These are phyloP conservation scores for Oxygymnocypris stewartii DNA, from an alignment of 2,113 vertebrate genomes.

Conservation along the genomic window DNA sequence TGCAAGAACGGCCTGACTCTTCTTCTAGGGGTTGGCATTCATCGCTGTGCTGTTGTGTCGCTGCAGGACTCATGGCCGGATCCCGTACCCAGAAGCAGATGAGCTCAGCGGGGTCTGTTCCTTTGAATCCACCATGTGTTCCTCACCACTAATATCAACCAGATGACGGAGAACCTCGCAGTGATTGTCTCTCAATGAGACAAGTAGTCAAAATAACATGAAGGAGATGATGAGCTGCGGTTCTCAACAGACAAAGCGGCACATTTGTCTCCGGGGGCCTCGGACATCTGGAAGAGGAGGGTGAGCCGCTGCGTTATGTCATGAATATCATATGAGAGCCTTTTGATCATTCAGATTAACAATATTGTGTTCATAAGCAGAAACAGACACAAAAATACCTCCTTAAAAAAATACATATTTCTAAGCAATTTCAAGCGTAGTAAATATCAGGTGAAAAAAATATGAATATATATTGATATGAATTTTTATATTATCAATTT, in stretches of 20 bases:
- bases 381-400: not conserved
- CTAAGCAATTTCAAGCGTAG: too few relatives aligned
- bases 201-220: conserved; percentile 81
- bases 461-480: not conserved
- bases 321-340: not conserved
- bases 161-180: conserved; percentile 79
- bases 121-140: conserved; percentile 81
- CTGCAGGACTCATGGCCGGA: conserved; percentile 11
- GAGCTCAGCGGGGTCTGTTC: conserved; percentile 77
- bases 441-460: too few relatives aligned
- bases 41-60: not conserved
- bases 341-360: not conserved
- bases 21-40: not conserved
- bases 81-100: conserved; percentile 67
- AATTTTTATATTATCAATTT: too few relatives aligned
- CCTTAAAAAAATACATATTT: too few relatives aligned
- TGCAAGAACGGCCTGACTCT: not conserved
- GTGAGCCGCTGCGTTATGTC: not conserved
- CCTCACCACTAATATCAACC: conserved; percentile 83
- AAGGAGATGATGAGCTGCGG: conserved; percentile 75
- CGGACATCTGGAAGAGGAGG: not conserved
- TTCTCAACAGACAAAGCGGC: conserved; percentile 65
- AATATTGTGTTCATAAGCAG: not conserved
- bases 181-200: conserved; percentile 79
- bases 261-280: conserved; percentile 49